Conservation (phyloP, 2,888 invertebrate genomes). For the Nemotelus nigrinus region DNA sequence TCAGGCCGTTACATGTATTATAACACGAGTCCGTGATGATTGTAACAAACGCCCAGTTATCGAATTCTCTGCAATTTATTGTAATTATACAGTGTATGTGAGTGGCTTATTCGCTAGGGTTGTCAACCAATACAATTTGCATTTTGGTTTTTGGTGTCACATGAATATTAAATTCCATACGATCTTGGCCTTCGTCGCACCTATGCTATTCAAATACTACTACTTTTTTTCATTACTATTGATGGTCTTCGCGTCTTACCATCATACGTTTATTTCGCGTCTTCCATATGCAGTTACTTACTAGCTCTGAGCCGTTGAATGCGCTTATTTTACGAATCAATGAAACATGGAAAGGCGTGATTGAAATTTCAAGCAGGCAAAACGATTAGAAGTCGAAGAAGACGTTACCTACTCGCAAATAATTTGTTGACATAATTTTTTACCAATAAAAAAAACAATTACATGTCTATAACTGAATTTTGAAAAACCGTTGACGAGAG, state of each 20-base stretch:
- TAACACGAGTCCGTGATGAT: slow-evolving; percentile 7
- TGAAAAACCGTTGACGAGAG: too few relatives aligned
- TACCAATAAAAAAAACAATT: too few relatives aligned
- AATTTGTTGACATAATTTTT: too few relatives aligned
- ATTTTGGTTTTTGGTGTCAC: slow-evolving; percentile 28
- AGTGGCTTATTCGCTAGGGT: too few relatives aligned
- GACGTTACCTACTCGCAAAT: too few relatives aligned
- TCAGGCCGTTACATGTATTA: slow-evolving; percentile 28
- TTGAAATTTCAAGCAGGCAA: neutral
- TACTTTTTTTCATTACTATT: neutral
- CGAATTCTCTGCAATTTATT: neutral
- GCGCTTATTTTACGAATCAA: neutral
- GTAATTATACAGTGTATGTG: neutral
- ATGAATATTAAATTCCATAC: slow-evolving; percentile 8
- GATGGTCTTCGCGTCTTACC: neutral
- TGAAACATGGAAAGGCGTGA: slow-evolving; percentile 11
- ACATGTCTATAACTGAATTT: too few relatives aligned
- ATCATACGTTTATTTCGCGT: neutral
- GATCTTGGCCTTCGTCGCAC: slow-evolving; percentile 29
- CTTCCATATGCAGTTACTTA: too few relatives aligned
- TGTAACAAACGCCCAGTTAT: slow-evolving; percentile 16
- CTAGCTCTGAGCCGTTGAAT: neutral
- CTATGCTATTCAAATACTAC: neutral
- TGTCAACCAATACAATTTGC: neutral
- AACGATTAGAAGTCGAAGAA: too few relatives aligned